Evolutionary conservation across 2,797 vertebrate species (phyloP), one percentile per base, ranked within the genome.

Genomic region (Gymnoscopelus braueri): DNA sequence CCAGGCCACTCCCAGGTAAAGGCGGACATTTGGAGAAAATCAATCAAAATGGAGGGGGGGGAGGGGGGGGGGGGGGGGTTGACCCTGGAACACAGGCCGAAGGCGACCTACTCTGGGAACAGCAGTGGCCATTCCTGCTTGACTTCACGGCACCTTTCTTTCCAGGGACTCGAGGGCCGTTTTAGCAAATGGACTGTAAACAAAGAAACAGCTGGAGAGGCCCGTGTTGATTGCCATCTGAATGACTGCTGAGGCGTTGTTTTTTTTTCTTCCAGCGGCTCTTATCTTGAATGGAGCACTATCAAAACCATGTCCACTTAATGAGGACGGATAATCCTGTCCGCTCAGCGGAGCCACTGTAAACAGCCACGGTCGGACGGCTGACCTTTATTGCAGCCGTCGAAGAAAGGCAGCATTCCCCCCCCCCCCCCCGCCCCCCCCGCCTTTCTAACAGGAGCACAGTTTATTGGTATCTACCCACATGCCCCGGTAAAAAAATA

Each of bases 151-250:
- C 51, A 48, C 72, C 71, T 80, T 72, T 69, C 71, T 80, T 72
- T 69, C 8, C 64, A 54, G 56, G 19, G 81, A 75, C 63, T 78
- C 64, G 78, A 86, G 73, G 67, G 74, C 78, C 67, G 58, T 67
- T 32, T 5, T 60, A 56, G 23, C 82, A 81, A 88, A 89, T 79
- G 80, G 77, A 77, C 75, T 60, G 80, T 70, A 83, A 86, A 88
- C 86, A 87, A 88, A 81, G 81, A 19, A 80, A 55, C 70, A 81
- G 69, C 81, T 75, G 84, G 75, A 81, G 84, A 73, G 79, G 73
- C 75, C 76, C 76, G 76, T 79, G 29, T 77, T 77, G 86, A 87
- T 83, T 87, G 83, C 71, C 73, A 88, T 89, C 89, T 85, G 83
- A 89, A 88, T 83, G 87, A 83, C 77, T 86, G 62, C 77, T 80